A percentile compares a stretch with the other conserved stretches of the same genome.
Conservation (phyloP, 2,888 invertebrate species). For the Macrophya alboannulata region DNA sequence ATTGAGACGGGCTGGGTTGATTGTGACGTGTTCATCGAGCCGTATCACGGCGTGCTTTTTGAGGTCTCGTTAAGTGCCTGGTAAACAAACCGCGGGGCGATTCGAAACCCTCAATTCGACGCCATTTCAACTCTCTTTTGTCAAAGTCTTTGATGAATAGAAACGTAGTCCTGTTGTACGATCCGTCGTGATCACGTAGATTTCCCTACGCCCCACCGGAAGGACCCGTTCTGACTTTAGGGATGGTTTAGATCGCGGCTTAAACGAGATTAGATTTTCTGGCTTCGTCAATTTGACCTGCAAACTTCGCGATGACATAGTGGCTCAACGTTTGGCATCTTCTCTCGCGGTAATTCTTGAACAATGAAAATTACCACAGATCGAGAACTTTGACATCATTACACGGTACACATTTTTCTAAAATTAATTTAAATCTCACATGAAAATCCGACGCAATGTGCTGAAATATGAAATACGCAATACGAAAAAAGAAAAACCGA, state of each 20-base stretch:
- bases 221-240: not conserved
- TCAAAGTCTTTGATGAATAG: constrained; percentile 5
- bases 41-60: constrained; percentile 52
- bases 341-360: no score
- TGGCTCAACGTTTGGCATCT: no score
- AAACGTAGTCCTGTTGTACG: not conserved
- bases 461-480: not conserved
- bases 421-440: not conserved
- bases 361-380: no score
- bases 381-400: no score
- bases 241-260: not conserved
- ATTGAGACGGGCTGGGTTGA: constrained; percentile 76
- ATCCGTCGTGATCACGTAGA: constrained; percentile 4
- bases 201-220: constrained; percentile 18
- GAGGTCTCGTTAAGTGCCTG: constrained; percentile 52
- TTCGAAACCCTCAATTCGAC: constrained; percentile 19
- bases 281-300: not conserved
- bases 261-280: not conserved
- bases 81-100: constrained; percentile 28
- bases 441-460: not conserved
- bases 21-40: constrained; percentile 77
- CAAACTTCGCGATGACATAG: no score
- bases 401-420: no score
- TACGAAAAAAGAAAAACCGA: no score
- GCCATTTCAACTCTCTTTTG: constrained; percentile 49